Evolutionary conservation across 2,113 vertebrate species (phyloP).

Genomic region (Xenopus borealis): DNA sequence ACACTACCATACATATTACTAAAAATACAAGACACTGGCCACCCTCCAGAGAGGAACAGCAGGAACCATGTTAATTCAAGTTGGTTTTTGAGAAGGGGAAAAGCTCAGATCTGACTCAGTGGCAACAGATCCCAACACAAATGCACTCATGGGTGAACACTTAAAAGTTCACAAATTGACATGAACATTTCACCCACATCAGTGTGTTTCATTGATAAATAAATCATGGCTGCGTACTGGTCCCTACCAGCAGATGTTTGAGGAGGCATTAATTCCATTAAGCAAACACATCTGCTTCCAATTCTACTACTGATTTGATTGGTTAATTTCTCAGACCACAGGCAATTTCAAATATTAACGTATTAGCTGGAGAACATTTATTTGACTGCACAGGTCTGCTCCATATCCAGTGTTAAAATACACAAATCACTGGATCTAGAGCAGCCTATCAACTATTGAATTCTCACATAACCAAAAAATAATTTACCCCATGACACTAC

Average conservation of each 20-base stretch:
- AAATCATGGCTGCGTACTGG: background rate
- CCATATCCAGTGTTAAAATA: background rate
- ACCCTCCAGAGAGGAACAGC: no score
- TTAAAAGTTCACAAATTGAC: background rate
- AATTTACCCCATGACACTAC: no score
- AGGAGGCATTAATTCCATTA: background rate
- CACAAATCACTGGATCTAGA: background rate
- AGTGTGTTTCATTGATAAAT: conserved; percentile 7
- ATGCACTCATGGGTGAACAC: no score
- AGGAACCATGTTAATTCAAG: no score
- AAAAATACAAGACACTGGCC: no score
- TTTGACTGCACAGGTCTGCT: background rate
- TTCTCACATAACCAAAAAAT: no score
- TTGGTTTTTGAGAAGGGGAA: no score
- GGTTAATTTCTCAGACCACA: conserved; percentile 6
- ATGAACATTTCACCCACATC: background rate
- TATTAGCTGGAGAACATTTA: background rate
- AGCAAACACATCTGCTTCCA: conserved; percentile 19
- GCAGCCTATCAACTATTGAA: no score
- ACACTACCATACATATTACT: no score
- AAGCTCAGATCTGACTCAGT: no score
- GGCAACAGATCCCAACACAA: no score
- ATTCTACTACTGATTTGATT: conserved; percentile 4
- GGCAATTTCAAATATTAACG: background rate
- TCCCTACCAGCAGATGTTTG: background rate